These are phyloP conservation scores for Quadroppia sp. DNA, from an alignment of 2,888 invertebrate genomes.

Conservation along the genomic window DNA sequence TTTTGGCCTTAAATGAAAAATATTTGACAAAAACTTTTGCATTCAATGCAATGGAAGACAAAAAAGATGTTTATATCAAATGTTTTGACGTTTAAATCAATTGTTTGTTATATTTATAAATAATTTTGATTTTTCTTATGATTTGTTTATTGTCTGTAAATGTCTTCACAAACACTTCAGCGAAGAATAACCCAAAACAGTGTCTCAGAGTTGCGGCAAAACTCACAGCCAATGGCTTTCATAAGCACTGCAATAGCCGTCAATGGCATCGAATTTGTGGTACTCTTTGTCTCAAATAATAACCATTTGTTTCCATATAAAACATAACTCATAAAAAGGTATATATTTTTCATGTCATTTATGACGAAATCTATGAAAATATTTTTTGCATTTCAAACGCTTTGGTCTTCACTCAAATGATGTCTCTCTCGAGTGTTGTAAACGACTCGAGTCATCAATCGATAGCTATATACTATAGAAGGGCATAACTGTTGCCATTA, in stretches of 20 bases:
- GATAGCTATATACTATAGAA: background rate
- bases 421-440: background rate
- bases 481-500: background rate
- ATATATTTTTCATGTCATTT: no score
- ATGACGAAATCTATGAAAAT: no score
- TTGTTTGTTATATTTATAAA: background rate
- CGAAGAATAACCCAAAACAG: background rate
- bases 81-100: background rate
- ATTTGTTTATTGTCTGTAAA: background rate
- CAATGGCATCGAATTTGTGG: background rate
- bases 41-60: no score
- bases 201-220: slow-evolving; percentile 31
- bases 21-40: no score
- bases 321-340: no score
- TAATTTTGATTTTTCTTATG: background rate
- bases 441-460: background rate
- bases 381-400: background rate
- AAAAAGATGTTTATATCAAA: no score
- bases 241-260: background rate
- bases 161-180: slow-evolving; percentile 31
- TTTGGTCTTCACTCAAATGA: background rate
- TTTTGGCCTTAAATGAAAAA: no score
- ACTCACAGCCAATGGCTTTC: slow-evolving; percentile 6
- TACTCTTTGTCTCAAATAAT: background rate
- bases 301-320: no score